Evolutionary conservation across 1,140 invertebrate genomes (phyloP).

Genomic region (Vanessa tameamea): DNA sequence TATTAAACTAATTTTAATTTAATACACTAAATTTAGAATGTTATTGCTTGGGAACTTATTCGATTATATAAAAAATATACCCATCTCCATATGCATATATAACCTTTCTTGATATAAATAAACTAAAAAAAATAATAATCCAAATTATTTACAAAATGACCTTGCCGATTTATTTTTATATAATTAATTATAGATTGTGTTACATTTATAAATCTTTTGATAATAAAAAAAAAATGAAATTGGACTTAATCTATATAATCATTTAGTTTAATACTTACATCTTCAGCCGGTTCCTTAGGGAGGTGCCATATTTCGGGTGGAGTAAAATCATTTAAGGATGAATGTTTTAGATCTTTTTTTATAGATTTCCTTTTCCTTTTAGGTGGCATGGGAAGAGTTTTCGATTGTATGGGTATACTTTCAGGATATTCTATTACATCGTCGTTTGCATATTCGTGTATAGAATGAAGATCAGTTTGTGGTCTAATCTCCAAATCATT

Average conservation of each 20-base stretch:
- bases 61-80: too few species aligned
- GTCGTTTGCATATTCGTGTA: constrained; percentile 71
- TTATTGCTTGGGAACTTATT: too few species aligned
- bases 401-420: constrained; percentile 70
- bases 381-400: constrained; percentile 74
- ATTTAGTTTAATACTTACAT: constrained; percentile 57
- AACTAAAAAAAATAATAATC: too few species aligned
- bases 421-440: constrained; percentile 76
- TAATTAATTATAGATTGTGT: too few species aligned
- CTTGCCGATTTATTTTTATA: too few species aligned
- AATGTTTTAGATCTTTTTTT: constrained; percentile 60
- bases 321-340: constrained; percentile 60
- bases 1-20: too few species aligned
- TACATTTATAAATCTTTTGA: too few species aligned
- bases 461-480: constrained; percentile 63
- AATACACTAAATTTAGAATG: too few species aligned
- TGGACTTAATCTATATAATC: background rate
- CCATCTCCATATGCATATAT: too few species aligned
- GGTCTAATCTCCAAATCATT: constrained; percentile 50
- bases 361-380: constrained; percentile 65
- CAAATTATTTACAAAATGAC: too few species aligned
- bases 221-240: background rate
- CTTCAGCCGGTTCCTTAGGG: constrained; percentile 55
- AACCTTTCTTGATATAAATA: too few species aligned
- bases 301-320: constrained; percentile 50